Base-by-base conservation (phyloP, 1,140 invertebrate species). In the Micrasema longulum region DNA sequence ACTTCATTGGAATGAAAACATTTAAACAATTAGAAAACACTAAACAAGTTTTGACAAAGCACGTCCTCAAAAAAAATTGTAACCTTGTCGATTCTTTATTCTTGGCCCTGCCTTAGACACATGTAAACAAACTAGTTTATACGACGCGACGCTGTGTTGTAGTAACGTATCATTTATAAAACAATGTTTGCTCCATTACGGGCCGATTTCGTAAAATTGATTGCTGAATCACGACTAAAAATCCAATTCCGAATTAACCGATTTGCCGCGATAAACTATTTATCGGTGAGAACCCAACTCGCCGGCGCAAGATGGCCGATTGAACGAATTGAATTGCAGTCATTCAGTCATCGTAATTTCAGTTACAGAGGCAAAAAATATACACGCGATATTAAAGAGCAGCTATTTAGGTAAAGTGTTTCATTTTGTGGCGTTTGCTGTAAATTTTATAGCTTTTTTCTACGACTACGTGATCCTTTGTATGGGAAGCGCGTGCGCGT, bases 161-260 rank as follows among this genome's bases (percentile, higher is more conserved):
- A 71, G 60, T 71, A 60, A 71, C 69, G 69, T 71, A 71, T 64
- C 60, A 23, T 53, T 47, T 50, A 60, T 52, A 71, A 64, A 71
- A 52, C 60, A 47, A 50, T 52, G 53, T 60, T 48, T 60, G 36
- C 52, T 36, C 36, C 67, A 60, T 65, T 50, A 65, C 63, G 43
- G 22, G 45, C 14, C 63, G 47, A 65, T 65, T 65, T 65, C 63
- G 47, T 47, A 65, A 65, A 65, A 65, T 65, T 65, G 47, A 65
- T 65, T 48, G 63, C 47, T 45, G 63, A 65, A 63, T 65, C 43
- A 65, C 47, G 43, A 48, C 23, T 26, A 65, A 65, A 65, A 65
- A 65, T 48, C 43, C 57, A 63, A 63, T 63, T 63, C 41, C 9
- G 57, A 63, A 38, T 63, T 45, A 63, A 63, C 66, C 38, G 52